Conservation (phyloP, 1,140 invertebrate species). For the Eulimnadia texana region DNA sequence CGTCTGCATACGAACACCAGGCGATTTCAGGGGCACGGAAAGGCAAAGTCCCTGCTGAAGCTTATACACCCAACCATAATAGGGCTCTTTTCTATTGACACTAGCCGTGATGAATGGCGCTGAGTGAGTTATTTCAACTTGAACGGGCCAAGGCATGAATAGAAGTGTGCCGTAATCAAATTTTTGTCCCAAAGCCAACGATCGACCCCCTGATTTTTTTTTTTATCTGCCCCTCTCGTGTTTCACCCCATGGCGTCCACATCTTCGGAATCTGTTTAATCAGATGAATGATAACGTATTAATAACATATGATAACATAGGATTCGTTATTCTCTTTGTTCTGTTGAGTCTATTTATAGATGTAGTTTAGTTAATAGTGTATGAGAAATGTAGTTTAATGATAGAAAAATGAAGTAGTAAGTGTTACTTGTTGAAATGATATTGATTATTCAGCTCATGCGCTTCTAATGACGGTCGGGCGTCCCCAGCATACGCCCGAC, state of each 20-base stretch:
- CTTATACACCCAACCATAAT: neutral
- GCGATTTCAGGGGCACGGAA: neutral
- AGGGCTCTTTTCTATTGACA: neutral
- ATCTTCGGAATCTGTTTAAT: constrained; percentile 21
- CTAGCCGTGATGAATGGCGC: neutral
- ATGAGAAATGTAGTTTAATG: too few relatives aligned
- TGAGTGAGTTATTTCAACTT: neutral
- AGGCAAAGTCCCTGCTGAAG: neutral
- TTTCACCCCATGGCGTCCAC: constrained; percentile 13
- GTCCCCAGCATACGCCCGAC: too few relatives aligned
- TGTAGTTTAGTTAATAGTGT: too few relatives aligned
- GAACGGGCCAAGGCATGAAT: neutral
- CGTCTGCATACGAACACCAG: neutral
- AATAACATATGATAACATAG: too few relatives aligned
- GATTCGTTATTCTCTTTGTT: too few relatives aligned
- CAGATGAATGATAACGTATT: too few relatives aligned
- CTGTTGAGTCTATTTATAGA: too few relatives aligned
- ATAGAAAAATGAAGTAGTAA: too few relatives aligned
- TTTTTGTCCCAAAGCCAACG: constrained; percentile 29
- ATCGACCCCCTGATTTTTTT: constrained; percentile 42
- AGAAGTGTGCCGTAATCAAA: neutral
- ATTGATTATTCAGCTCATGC: too few relatives aligned
- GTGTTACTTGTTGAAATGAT: too few relatives aligned
- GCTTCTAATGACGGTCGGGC: too few relatives aligned
- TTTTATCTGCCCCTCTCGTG: constrained; percentile 39